Evolutionary conservation across 1,140 invertebrate genomes (phyloP).

Genomic region (Lethrus apterus): DNA sequence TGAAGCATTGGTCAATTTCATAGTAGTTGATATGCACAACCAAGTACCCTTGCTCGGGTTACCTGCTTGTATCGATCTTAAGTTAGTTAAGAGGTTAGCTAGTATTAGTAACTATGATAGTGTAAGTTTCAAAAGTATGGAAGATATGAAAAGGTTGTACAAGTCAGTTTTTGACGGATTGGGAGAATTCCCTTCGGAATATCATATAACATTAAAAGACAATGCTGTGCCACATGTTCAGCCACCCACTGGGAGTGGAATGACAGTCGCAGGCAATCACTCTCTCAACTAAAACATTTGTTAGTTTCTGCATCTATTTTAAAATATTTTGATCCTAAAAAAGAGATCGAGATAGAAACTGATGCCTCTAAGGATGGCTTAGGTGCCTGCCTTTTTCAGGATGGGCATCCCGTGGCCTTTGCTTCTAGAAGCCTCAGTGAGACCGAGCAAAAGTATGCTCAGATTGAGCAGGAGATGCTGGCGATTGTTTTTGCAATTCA

Average conservation of each 20-base stretch:
- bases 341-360: slow-evolving; percentile 25
- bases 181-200: no score
- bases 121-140: no score
- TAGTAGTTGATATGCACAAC: no score
- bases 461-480: slow-evolving; percentile 44
- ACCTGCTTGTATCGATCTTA: no score
- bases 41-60: no score
- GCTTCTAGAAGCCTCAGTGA: slow-evolving; percentile 33
- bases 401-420: slow-evolving; percentile 37
- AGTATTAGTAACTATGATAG: no score
- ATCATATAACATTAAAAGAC: no score
- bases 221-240: no score
- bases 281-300: slow-evolving; percentile 23
- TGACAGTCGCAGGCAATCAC: slow-evolving; percentile 6
- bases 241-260: slow-evolving; percentile 30
- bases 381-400: slow-evolving; percentile 29
- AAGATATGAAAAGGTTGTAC: no score
- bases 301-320: slow-evolving; percentile 28
- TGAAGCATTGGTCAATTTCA: no score
- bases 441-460: slow-evolving; percentile 32
- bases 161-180: no score
- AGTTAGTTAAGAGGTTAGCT: no score
- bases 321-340: slow-evolving; percentile 27
- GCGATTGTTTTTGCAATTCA: slow-evolving; percentile 37
- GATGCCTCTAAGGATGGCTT: slow-evolving; percentile 36